These are phyloP conservation scores for Actinemys pallida DNA, from an alignment of 2,113 vertebrate genomes.

Conservation along the genomic window DNA sequence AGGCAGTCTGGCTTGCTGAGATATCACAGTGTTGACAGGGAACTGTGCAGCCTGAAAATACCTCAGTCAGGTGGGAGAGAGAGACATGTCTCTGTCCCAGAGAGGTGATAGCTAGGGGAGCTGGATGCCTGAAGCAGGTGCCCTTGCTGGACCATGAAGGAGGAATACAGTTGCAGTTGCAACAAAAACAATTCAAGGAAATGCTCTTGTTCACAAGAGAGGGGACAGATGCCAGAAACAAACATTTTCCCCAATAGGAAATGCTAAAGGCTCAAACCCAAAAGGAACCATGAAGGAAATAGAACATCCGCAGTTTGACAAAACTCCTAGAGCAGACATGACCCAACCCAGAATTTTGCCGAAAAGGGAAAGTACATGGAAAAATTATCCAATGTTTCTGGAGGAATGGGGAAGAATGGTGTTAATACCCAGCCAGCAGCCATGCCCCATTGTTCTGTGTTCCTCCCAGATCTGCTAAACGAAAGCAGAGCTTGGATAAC, in stretches of 20 bases:
- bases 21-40: no score
- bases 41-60: no score
- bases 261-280: not conserved
- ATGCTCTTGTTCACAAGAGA: not conserved
- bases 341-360: not conserved
- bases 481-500: no score
- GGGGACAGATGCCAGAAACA: not conserved
- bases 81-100: no score
- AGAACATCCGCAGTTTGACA: not conserved
- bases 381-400: not conserved
- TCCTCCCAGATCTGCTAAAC: not conserved
- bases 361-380: not conserved
- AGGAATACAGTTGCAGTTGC: no score
- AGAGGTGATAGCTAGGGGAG: no score
- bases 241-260: not conserved
- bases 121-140: no score
- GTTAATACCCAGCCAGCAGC: not conserved
- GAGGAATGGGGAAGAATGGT: not conserved
- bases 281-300: rapidly evolving
- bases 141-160: no score
- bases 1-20: no score
- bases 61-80: no score
- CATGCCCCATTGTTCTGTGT: not conserved
- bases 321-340: not conserved
- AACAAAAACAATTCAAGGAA: not conserved